Base-by-base conservation (phyloP, 2,888 invertebrate genomes). In the Achlya flavicornis region DNA sequence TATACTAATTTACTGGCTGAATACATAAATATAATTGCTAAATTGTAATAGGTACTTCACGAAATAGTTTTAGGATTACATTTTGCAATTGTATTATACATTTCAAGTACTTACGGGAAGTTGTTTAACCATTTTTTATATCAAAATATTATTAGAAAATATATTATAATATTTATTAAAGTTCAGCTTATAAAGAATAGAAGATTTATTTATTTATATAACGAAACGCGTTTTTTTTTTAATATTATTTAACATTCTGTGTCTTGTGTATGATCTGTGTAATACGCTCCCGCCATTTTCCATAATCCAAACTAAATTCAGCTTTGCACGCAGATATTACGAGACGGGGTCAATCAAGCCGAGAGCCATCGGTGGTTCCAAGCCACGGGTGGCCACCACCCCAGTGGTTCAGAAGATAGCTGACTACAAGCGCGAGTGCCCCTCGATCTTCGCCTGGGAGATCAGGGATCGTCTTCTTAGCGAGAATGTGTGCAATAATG, bases 391-490 rank as follows among this genome's bases (percentile, higher is more conserved):
- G 66, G 98, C 98, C 68, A 98, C 98, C 62, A 97, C 97, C 63
- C 97, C 97, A 57, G 99, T 99, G 72, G 99, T 99, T 74, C 96
- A 96, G 91, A 98, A 98, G 94, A 98, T 99, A 79, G 98, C 99
- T 64, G 97, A 98, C 88, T 99, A 98, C 95, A 99, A 99, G 94
- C 94, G 98, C 63, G 99, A 99, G 90, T 99, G 99, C 90, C 99
- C 99, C 46, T 98, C 98, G 78, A 99, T 99, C 91, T 99, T 99
- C 94, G 99, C 99, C 61, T 99, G 99, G 99, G 99, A 99, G 94
- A 99, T 99, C 87, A 94, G 99, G 63, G 99, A 99, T 86, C 96
- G 98, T 84, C 95, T 99, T 78, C 95, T 99, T 64, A 97, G 97
- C 66, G 99, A 99, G 87, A 98, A 97, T 79, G 97, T 98, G 79